Evolutionary conservation across 2,888 invertebrate species (phyloP), one percentile per base, ranked within the genome.

Genomic region (Leptopilina syphax): DNA sequence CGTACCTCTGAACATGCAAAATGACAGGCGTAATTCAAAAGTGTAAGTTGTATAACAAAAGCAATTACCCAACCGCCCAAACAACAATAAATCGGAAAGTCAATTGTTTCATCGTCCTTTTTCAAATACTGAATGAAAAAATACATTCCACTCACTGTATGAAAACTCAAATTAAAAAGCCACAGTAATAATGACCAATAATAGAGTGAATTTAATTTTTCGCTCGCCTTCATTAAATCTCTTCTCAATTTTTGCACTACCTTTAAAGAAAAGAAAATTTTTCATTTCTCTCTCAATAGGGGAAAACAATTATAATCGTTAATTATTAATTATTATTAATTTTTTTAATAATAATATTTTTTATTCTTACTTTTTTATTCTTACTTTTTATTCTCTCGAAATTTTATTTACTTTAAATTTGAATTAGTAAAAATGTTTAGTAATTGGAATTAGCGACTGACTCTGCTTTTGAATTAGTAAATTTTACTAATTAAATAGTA

Each of bases 101-200:
- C 10, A 12, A 82, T 70, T 24, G 57, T 77, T 18, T 67, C 34
- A 8, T 79, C 10, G 41, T 79, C 70, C 3, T 24, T 44, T 34
- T 78, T 68, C 18, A 77, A 70, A 83, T 85, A 88, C 24, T 85
- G 79, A 54, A 85, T 84, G 13, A 90, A 79, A 78, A 87, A 89
- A 78, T 88, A 91, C n/a, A 88, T 77, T 83, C 88, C 87, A 80
- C 84, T 83, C 8, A 91, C 87, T 65, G 83, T 81, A 79, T 91
- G 91, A 6, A 87, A 18, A 66, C 87, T 83, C 34, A 92, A 83
- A 84, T 88, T 90, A 1, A 80, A 80, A 13, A 91, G 83, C 88
- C 90, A 91, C 2, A 90, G 70, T 34, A 92, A 79, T 0, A 91
- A 78, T 0, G 89, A 85, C 86, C 87, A 90, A 3, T 87, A 86